Percentiles rank a stretch among this genome's conserved stretches.
These are phyloP conservation scores for Pseudachorutes palmiensis DNA, from an alignment of 1,140 invertebrate genomes.

Conservation along the genomic window DNA sequence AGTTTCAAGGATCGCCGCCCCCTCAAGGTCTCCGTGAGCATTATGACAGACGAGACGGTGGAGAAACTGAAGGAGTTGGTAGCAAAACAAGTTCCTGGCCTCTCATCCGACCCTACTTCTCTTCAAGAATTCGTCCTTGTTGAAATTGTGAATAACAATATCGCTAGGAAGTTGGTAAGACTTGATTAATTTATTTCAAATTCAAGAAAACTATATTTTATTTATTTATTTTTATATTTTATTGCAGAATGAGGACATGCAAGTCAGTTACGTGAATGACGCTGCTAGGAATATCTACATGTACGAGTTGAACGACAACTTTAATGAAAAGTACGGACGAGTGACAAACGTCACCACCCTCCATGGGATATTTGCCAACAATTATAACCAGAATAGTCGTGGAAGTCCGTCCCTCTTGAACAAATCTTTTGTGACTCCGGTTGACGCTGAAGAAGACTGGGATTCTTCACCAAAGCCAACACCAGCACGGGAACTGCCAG, in stretches of 20 bases:
- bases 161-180: conserved; percentile 54
- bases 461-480: neutral
- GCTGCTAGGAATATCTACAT: conserved; percentile 51
- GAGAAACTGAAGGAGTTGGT: conserved; percentile 52
- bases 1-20: conserved; percentile 46
- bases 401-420: neutral
- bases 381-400: neutral
- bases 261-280: conserved; percentile 22
- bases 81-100: conserved; percentile 41
- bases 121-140: conserved; percentile 51
- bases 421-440: neutral
- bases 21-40: conserved; percentile 51
- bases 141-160: conserved; percentile 57
- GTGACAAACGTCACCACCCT: neutral
- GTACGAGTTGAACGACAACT: conserved; percentile 45
- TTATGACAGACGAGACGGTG: conserved; percentile 56
- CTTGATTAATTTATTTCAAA: neutral
- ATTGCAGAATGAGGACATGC: conserved; percentile 5
- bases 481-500: neutral
- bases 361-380: neutral
- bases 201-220: neutral
- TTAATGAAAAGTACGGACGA: conserved; percentile 22
- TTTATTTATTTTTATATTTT: neutral
- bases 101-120: conserved; percentile 39
- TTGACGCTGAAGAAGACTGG: neutral